A percentile compares a stretch with the other conserved stretches of the same genome.
Evolutionary conservation across 1,140 invertebrate species (phyloP).

Genomic region (Drosophila tani): DNA sequence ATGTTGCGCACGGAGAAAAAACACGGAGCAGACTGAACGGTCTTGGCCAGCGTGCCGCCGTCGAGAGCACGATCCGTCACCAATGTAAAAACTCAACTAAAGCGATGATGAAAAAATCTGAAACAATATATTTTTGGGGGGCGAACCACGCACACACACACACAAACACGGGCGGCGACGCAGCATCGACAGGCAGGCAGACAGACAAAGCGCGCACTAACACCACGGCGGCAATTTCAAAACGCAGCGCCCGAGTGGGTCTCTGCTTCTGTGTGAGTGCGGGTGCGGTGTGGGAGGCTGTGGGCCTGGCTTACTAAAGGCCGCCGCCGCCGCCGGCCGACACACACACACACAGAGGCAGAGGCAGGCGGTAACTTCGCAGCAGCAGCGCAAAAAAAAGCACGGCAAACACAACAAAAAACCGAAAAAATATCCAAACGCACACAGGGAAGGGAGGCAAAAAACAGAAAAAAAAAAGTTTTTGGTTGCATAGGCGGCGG

Average conservation of each 20-base stretch:
- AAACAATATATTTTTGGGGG: constrained; percentile 85
- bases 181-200: constrained; percentile 72
- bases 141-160: constrained; percentile 66
- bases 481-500: constrained; percentile 80
- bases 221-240: constrained; percentile 66
- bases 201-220: constrained; percentile 82
- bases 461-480: constrained; percentile 60
- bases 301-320: constrained; percentile 74
- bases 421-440: constrained; percentile 51
- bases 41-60: constrained; percentile 68
- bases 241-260: constrained; percentile 69
- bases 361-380: constrained; percentile 59
- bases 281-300: constrained; percentile 18
- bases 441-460: constrained; percentile 38
- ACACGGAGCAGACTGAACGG: constrained; percentile 71
- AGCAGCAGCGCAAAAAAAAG: constrained; percentile 60
- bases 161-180: constrained; percentile 50
- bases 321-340: constrained; percentile 78
- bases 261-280: constrained; percentile 34
- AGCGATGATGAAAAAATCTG: constrained; percentile 85
- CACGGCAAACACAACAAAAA: constrained; percentile 56
- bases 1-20: constrained; percentile 81
- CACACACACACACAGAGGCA: constrained; percentile 62
- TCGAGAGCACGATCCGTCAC: constrained; percentile 85
- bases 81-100: constrained; percentile 85